Evolutionary conservation across 2,888 invertebrate species (phyloP), one percentile per base, ranked within the genome.

Genomic region (Sicus ferrugineus): DNA sequence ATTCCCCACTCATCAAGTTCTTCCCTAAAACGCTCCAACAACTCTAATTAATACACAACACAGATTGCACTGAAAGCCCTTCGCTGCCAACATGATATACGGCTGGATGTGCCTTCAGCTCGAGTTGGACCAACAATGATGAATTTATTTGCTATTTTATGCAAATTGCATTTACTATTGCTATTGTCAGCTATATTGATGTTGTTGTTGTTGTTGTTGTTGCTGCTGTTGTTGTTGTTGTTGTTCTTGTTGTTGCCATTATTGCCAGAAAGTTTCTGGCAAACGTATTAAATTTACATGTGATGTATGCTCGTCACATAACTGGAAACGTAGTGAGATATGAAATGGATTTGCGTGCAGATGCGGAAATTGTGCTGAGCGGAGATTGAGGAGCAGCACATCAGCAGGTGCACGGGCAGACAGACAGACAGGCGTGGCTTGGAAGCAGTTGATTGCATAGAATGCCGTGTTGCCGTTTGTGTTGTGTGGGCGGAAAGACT

Each of bases 71-170:
- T n/a, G n/a, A n/a, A n/a, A n/a, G n/a, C n/a, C n/a, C n/a, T n/a
- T n/a, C n/a, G n/a, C n/a, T n/a, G n/a, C n/a, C n/a, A n/a, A n/a
- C n/a, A n/a, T n/a, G n/a, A n/a, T n/a, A n/a, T n/a, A n/a, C n/a
- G n/a, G n/a, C n/a, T n/a, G n/a, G n/a, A n/a, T 42, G 16, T 23
- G 23, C 30, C 59, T 34, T 59, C 38, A 31, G 38, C 59, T 31
- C 23, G 34, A 59, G 38, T 38, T 38, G 21, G n/a, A 34, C 34
- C 34, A 59, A 38, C 59, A 34, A 59, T 59, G 59, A 59, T 59
- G 59, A 59, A 59, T 59, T 59, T 59, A 59, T 59, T 59, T 59
- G 59, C 38, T 59, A 38, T 59, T 59, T 59, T 38, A 59, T 59
- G 59, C 59, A 59, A 59, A 59, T 59, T 59, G 31, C 59, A 38